Evolutionary conservation across 2,113 vertebrate genomes (phyloP).

Genomic region (Arothron firmamentum): DNA sequence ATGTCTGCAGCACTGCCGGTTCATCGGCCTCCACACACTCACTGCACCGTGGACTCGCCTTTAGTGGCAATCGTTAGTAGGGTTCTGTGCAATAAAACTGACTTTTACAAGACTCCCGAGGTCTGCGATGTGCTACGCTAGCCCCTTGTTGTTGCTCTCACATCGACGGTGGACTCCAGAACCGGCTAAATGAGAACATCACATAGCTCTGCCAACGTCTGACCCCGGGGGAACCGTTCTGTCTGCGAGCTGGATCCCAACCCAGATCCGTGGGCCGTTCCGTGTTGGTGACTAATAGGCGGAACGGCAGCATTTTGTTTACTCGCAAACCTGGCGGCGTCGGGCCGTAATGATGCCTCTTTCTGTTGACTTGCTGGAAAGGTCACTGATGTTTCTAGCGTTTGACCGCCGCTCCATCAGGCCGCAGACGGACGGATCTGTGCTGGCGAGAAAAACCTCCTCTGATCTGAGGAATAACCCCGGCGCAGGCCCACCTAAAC

Average conservation of each 20-base stretch:
- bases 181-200: constrained; percentile 61
- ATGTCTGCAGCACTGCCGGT: constrained; percentile 51
- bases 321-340: constrained; percentile 8
- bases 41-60: constrained; percentile 5
- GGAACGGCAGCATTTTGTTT: constrained; percentile 36
- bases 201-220: constrained; percentile 52
- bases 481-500: constrained; percentile 45
- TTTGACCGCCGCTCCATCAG: constrained; percentile 27
- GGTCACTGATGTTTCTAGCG: constrained; percentile 21
- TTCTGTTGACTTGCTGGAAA: constrained; percentile 20
- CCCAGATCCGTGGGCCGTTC: constrained; percentile 41
- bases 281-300: constrained; percentile 56
- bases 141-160: constrained; percentile 36
- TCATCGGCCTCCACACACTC: constrained; percentile 43
- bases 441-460: background rate
- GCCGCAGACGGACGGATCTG: background rate
- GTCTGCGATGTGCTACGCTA: constrained; percentile 42
- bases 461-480: background rate
- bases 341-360: constrained; percentile 9
- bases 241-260: constrained; percentile 65
- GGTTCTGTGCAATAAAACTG: constrained; percentile 54
- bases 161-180: constrained; percentile 33
- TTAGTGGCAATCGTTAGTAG: constrained; percentile 29
- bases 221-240: constrained; percentile 68
- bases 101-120: constrained; percentile 61